Evolutionary conservation across 2,888 invertebrate genomes (phyloP).

Genomic region (Gortyna flavago): DNA sequence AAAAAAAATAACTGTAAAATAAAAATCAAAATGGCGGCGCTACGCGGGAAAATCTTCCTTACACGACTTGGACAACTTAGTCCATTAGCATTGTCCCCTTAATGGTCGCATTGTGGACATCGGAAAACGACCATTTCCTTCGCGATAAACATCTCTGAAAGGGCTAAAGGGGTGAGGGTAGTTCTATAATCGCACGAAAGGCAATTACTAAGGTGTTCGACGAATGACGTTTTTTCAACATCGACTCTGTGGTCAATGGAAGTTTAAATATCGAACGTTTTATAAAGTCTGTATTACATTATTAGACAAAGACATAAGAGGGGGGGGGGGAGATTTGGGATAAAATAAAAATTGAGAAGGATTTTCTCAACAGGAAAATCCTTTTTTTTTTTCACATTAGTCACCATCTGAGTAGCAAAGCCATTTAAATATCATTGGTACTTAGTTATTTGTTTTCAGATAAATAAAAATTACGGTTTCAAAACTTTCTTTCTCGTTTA

Average conservation of each 20-base stretch:
- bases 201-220: slow-evolving; percentile 83
- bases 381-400: too few species aligned
- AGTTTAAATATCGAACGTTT: slow-evolving; percentile 45
- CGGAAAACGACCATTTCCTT: slow-evolving; percentile 90
- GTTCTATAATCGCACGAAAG: slow-evolving; percentile 81
- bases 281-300: background rate
- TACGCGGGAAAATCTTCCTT: slow-evolving; percentile 65
- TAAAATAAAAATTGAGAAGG: background rate
- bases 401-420: too few species aligned
- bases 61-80: slow-evolving; percentile 77
- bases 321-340: too few species aligned
- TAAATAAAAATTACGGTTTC: slow-evolving; percentile 7
- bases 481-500: slow-evolving; percentile 44
- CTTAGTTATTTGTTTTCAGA: background rate
- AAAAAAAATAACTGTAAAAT: slow-evolving; percentile 46
- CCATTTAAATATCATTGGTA: background rate
- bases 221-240: slow-evolving; percentile 64
- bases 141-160: slow-evolving; percentile 89
- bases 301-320: background rate
- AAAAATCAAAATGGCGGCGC: slow-evolving; percentile 58
- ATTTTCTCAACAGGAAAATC: background rate
- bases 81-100: slow-evolving; percentile 88
- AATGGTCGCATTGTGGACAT: slow-evolving; percentile 88
- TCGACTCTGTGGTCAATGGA: slow-evolving; percentile 52
- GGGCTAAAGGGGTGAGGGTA: slow-evolving; percentile 87